phyloP scores from a whole-genome alignment of 53 echinoderm and acorn worm genomes.

The Hippasteria phrygiana region DNA sequence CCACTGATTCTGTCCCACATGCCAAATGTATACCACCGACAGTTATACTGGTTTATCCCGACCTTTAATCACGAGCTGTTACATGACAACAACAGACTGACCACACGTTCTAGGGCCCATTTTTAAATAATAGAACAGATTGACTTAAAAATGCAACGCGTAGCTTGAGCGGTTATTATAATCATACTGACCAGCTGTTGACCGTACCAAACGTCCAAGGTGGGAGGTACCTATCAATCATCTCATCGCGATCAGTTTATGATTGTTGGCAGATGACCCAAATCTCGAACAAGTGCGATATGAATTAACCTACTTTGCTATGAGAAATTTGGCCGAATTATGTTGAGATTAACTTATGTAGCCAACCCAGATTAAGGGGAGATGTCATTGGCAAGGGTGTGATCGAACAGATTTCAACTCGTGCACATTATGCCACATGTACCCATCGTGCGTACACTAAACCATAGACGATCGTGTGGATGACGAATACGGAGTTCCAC shows the following conservation, averaged over 20 bases:
- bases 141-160: neutral
- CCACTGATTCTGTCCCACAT: too few species aligned
- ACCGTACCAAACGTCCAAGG: neutral
- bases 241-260: neutral
- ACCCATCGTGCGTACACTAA: too few species aligned
- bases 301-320: neutral
- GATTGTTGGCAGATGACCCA: too few species aligned
- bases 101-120: too few species aligned
- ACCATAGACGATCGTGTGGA: too few species aligned
- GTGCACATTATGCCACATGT: too few species aligned
- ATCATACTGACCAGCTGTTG: neutral
- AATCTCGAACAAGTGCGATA: neutral
- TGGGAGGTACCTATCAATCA: constrained; percentile 31
- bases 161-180: neutral
- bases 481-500: too few species aligned
- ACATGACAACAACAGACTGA: too few species aligned
- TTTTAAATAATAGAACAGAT: neutral
- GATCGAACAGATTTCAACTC: neutral
- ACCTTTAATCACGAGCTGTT: too few species aligned
- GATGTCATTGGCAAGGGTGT: neutral
- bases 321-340: neutral
- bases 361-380: too few species aligned
- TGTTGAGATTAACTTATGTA: neutral
- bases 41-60: too few species aligned
- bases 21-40: too few species aligned